phyloP scores from a whole-genome alignment of 2,113 vertebrate genomes.

The Heterotilapia buettikoferi region DNA sequence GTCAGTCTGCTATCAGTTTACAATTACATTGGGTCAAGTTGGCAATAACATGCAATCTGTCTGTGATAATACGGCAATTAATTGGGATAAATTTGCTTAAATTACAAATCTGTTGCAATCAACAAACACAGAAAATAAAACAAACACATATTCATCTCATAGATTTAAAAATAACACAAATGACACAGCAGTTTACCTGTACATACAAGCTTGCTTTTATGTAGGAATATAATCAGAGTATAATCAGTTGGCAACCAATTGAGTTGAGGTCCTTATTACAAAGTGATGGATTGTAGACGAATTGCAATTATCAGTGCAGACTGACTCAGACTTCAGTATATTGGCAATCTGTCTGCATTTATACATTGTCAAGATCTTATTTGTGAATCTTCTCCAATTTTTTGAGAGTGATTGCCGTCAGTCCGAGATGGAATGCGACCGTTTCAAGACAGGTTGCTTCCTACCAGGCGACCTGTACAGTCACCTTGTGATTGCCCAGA shows the following conservation, averaged over 20 bases:
- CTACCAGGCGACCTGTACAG: neutral
- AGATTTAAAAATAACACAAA: neutral
- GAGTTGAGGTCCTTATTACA: neutral
- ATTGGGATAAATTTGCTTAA: neutral
- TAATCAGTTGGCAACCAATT: neutral
- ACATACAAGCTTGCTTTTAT: neutral
- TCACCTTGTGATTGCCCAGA: neutral
- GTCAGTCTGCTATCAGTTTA: neutral
- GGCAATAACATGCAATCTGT: neutral
- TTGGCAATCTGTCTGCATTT: neutral
- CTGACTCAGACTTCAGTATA: neutral
- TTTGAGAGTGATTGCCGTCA: neutral
- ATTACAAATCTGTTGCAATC: neutral
- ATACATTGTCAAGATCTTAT: neutral
- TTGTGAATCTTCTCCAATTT: neutral
- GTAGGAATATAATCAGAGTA: neutral
- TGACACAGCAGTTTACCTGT: neutral
- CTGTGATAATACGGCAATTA: neutral
- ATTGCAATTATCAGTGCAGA: neutral
- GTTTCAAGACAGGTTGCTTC: neutral
- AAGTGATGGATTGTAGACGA: neutral
- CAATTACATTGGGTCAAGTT: neutral
- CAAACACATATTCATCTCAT: neutral
- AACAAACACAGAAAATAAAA: neutral
- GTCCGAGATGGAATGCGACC: neutral